Base-by-base conservation (phyloP, 1,140 invertebrate genomes). In the Papilio polytes region DNA sequence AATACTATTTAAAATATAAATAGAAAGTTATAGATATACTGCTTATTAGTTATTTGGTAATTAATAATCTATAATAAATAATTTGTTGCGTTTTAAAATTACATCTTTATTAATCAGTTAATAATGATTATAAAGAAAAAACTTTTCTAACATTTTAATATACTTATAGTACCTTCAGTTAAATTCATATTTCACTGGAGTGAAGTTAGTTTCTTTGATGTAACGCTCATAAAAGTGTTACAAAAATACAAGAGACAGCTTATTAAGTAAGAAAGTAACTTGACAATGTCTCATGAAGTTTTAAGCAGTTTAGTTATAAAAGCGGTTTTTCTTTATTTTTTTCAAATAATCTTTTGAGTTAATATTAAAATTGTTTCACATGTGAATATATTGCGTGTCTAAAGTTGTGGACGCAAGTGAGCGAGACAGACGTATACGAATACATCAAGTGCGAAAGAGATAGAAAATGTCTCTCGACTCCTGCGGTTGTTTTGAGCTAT, bases 131-230 rank as follows among this genome's bases (percentile, higher is more conserved):
- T 53, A 53, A 53, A 53, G 51, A 8, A 56, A 56, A 51, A 18
- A 51, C 48, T 51, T 18, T 15, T 51, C 15, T 51, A 51, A 56
- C 15, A 15, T 10, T 15, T 15, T 15, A 31, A 66, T 66, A 66
- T 66, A 66, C 22, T 66, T 22, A 66, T 66, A 26, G 63, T 66
- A 66, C 63, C 26, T 31, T 66, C 22, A 26, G 26, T 66, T 66
- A 31, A 26, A 66, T 31, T 66, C 63, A 31, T 66, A 66, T 13
- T 15, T 31, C 22, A 66, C 26, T 31, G 26, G 12, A 13, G 63
- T 66, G 63, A 31, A 66, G 26, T 36, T 63, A 22, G 56, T 20
- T 66, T 15, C 63, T 3, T 66, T 66, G 26, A n/a, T n/a, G n/a
- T n/a, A n/a, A n/a, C n/a, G n/a, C n/a, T n/a, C n/a, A n/a, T 51